A percentile compares a stretch with the other conserved stretches of the same genome.
These are phyloP conservation scores for Tenthredo mesomela DNA, from an alignment of 2,888 invertebrate species.

Conservation along the genomic window DNA sequence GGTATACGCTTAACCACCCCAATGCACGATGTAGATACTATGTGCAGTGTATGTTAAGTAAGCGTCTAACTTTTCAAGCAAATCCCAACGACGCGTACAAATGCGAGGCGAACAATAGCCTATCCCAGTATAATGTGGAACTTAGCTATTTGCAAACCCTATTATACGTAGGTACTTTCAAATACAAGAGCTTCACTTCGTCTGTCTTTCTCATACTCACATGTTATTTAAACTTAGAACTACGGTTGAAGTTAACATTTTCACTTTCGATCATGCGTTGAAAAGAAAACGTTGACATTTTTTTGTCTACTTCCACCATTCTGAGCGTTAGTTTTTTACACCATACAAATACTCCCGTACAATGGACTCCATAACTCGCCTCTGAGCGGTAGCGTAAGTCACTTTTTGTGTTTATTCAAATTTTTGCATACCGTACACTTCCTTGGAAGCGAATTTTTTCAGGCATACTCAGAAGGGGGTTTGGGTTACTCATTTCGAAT, in stretches of 20 bases:
- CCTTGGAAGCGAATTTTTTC: too few relatives aligned
- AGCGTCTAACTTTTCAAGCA: constrained; percentile 20
- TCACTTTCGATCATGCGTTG: too few relatives aligned
- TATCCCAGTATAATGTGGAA: neutral
- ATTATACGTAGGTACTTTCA: neutral
- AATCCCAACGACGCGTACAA: neutral
- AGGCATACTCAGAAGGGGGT: too few relatives aligned
- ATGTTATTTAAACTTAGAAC: neutral
- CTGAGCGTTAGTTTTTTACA: too few relatives aligned
- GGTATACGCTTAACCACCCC: neutral
- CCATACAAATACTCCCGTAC: too few relatives aligned
- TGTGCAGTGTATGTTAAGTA: neutral
- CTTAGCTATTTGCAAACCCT: neutral
- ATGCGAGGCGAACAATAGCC: neutral
- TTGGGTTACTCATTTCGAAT: too few relatives aligned
- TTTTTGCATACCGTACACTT: too few relatives aligned
- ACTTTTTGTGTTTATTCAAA: too few relatives aligned
- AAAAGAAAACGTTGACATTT: too few relatives aligned
- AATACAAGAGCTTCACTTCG: neutral
- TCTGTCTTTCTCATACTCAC: neutral
- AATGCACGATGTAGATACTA: neutral
- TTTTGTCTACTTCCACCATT: too few relatives aligned
- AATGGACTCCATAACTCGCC: too few relatives aligned
- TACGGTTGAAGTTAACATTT: neutral
- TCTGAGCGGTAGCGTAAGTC: too few relatives aligned